A percentile compares a stretch with the other conserved stretches of the same genome.
Evolutionary conservation across 2,888 invertebrate species (phyloP).

Genomic region (Drosophila suboccidentalis): DNA sequence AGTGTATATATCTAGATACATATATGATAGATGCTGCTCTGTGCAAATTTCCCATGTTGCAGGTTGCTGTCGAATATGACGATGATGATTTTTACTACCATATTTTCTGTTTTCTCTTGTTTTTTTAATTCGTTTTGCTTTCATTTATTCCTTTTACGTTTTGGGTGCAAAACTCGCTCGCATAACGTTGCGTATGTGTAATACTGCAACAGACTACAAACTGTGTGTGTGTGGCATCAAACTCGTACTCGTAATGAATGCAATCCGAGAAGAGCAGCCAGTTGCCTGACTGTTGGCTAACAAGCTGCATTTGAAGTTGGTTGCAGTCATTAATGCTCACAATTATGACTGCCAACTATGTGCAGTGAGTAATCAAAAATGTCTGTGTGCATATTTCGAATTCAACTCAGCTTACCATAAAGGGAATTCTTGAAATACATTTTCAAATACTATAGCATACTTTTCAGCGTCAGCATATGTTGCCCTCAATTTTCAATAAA

Average conservation of each 20-base stretch:
- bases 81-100: constrained; percentile 22
- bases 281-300: background rate
- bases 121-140: no score
- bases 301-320: constrained; percentile 1
- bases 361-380: constrained; percentile 5
- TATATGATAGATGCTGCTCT: constrained; percentile 14
- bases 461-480: constrained; percentile 1
- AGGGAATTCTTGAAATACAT: background rate
- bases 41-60: constrained; percentile 67
- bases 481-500: background rate
- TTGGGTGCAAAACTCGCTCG: constrained; percentile 26
- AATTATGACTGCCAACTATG: constrained; percentile 8
- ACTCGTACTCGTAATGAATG: constrained; percentile 11
- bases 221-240: constrained; percentile 5
- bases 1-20: background rate
- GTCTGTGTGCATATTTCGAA: background rate
- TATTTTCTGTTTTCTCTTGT: constrained; percentile 20
- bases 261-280: background rate
- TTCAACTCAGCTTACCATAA: constrained; percentile 2
- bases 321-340: constrained; percentile 19
- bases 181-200: constrained; percentile 61
- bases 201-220: constrained; percentile 23
- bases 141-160: constrained; percentile 16
- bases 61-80: constrained; percentile 44
- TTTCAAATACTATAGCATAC: constrained; percentile 15